Percentiles rank a stretch among this genome's conserved stretches.
phyloP scores from a whole-genome alignment of 2,888 invertebrate species.

The Lobophora halterata region DNA sequence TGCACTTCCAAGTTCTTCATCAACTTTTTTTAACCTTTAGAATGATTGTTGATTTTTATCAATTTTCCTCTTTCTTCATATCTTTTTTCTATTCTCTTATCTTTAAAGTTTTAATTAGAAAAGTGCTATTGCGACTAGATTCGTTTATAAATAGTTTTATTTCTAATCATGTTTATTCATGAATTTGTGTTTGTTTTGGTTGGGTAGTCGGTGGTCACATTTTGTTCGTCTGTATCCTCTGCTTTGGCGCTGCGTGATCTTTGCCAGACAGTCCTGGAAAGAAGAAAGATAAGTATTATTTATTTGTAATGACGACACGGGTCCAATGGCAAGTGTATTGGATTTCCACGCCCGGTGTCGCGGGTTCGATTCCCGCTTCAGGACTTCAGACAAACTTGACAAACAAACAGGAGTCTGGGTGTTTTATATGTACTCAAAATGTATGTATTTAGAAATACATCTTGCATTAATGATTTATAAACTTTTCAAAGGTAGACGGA shows the following conservation, averaged over 20 bases:
- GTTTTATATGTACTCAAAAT: too few species aligned
- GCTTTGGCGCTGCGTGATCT: slow-evolving; percentile 36
- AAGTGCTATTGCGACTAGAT: slow-evolving; percentile 79
- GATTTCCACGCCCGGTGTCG: too few species aligned
- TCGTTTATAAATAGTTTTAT: slow-evolving; percentile 74
- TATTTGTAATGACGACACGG: not conserved
- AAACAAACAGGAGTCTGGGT: too few species aligned
- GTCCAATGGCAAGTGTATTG: too few species aligned
- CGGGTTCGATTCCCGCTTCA: too few species aligned
- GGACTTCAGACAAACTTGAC: too few species aligned
- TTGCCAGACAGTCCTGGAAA: slow-evolving; percentile 55
- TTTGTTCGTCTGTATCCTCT: slow-evolving; percentile 46
- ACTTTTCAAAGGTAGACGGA: too few species aligned
- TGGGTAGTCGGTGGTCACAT: slow-evolving; percentile 73
- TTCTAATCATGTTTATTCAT: slow-evolving; percentile 74
- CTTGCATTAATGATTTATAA: too few species aligned
- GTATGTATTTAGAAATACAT: too few species aligned
- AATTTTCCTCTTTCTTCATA: slow-evolving; percentile 31
- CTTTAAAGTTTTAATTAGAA: slow-evolving; percentile 63
- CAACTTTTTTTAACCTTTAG: slow-evolving; percentile 38
- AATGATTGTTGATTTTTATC: slow-evolving; percentile 19
- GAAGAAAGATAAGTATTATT: slow-evolving; percentile 31
- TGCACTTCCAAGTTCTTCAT: slow-evolving; percentile 62
- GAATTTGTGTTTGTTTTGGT: slow-evolving; percentile 64
- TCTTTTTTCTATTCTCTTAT: slow-evolving; percentile 37